Conservation (phyloP, 2,797 vertebrate genomes). For the Myotis vivesi region DNA sequence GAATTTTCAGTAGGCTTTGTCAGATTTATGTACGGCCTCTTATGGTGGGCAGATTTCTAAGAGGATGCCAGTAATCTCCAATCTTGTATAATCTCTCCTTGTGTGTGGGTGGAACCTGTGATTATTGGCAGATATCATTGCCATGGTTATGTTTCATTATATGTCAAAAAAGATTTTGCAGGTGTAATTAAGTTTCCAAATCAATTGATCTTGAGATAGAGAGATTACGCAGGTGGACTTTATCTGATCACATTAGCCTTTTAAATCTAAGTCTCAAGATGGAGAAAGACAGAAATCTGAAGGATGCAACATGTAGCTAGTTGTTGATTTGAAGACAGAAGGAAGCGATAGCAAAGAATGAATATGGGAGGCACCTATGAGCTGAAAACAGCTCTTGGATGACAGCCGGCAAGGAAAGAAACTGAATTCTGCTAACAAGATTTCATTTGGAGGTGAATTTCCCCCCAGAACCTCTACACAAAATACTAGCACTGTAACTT, state of each 20-base stretch:
- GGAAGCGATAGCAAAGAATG: neutral
- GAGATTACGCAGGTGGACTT: neutral
- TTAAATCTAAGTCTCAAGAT: neutral
- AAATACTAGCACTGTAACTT: neutral
- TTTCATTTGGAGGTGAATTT: neutral
- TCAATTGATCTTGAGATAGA: neutral
- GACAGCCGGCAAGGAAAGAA: neutral
- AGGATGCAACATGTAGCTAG: neutral
- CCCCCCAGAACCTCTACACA: neutral
- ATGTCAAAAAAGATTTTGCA: neutral
- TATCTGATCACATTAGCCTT: neutral
- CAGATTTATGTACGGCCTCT: neutral
- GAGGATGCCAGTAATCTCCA: neutral
- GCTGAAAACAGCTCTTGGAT: neutral
- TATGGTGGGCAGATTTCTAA: neutral
- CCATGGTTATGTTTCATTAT: neutral
- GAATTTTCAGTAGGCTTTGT: neutral
- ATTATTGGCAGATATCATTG: neutral
- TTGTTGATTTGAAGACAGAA: neutral
- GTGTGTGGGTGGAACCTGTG: neutral
- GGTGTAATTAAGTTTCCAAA: constrained; percentile 3
- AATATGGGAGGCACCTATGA: neutral
- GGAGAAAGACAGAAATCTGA: neutral
- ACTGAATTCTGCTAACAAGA: neutral
- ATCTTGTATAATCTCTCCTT: neutral